Evolutionary conservation across 2,888 invertebrate genomes (phyloP).

Genomic region (Dastarcus helophoroides): DNA sequence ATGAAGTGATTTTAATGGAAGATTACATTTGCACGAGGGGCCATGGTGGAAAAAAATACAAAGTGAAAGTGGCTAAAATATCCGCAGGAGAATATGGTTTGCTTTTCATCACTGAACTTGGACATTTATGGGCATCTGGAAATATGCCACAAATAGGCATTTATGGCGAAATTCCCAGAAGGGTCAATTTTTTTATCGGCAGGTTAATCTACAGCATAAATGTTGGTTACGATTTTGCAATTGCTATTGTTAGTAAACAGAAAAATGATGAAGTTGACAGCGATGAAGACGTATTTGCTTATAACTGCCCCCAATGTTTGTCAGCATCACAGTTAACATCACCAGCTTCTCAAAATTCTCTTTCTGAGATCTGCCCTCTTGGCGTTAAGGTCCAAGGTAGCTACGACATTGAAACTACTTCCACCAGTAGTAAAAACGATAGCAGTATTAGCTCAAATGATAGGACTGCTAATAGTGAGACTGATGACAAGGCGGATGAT

Average conservation of each 20-base stretch:
- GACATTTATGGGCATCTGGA: slow-evolving; percentile 60
- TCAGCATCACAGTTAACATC: slow-evolving; percentile 45
- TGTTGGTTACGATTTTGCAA: slow-evolving; percentile 68
- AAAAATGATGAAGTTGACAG: slow-evolving; percentile 40
- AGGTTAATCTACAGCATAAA: slow-evolving; percentile 56
- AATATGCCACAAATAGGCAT: slow-evolving; percentile 55
- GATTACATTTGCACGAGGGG: slow-evolving; percentile 56
- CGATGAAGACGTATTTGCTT: slow-evolving; percentile 52
- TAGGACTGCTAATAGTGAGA: slow-evolving; percentile 15
- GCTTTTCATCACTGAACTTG: slow-evolving; percentile 53
- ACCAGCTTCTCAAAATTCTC: slow-evolving; percentile 47
- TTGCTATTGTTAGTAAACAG: slow-evolving; percentile 55
- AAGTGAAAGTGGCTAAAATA: slow-evolving; percentile 50
- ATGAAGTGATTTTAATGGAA: slow-evolving; percentile 51
- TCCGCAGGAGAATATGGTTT: slow-evolving; percentile 50
- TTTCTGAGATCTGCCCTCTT: slow-evolving; percentile 52
- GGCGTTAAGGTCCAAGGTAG: slow-evolving; percentile 31
- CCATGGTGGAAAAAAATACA: slow-evolving; percentile 46
- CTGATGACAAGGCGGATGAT: slow-evolving; percentile 24
- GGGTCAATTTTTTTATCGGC: slow-evolving; percentile 57
- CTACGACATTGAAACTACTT: slow-evolving; percentile 31
- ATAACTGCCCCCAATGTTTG: slow-evolving; percentile 54
- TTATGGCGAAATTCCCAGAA: slow-evolving; percentile 47
- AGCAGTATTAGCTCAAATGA: slow-evolving; percentile 20
- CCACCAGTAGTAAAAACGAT: slow-evolving; percentile 27